Base-by-base conservation (phyloP, 2,797 vertebrate species). In the Xyrichtys novacula region DNA sequence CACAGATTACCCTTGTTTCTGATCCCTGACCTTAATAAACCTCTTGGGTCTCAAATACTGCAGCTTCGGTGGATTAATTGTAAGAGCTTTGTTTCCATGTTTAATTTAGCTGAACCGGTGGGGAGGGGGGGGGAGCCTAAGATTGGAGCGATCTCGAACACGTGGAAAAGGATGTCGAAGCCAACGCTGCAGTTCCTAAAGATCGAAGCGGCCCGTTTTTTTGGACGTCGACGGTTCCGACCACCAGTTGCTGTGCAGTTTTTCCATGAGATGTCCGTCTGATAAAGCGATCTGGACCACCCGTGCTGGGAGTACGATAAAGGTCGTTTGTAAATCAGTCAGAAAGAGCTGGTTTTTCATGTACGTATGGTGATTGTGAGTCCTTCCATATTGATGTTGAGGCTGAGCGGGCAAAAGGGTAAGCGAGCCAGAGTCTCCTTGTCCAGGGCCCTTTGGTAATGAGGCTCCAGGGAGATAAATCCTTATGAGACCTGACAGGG, bases 401-500 rank as follows among this genome's bases (percentile, higher is more conserved):
- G 44, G 44, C 29, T 50, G 71, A 71, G n/a, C n/a, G n/a, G n/a
- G n/a, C n/a, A n/a, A n/a, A n/a, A n/a, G n/a, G n/a, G 62, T 76
- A 62, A 65, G 70, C n/a, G n/a, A 79, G 68, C 17, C 15, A 68
- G 71, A 66, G 69, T 60, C 80, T 85, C 74, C 80, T 88, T 78
- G 74, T 87, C 70, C 76, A 7, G 73, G 74, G 76, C 76, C 55
- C 74, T 89, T 85, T 42, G 42, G 74, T 89, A 90, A 90, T 88
- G 87, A 92, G 88, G 80, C 87, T 85, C 79, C 74, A 53, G 79
- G 75, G 82, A 91, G 89, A 93, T 91, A 86, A 90, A 91, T 87
- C 87, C 88, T 89, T 86, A 87, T 85, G 89, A 86, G 85, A 89
- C 72, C 87, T 90, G 90, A 93, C 90, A 90, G 89, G 87, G 89